These are phyloP conservation scores for Agrotis segetum DNA, from an alignment of 2,888 invertebrate genomes.

Conservation along the genomic window DNA sequence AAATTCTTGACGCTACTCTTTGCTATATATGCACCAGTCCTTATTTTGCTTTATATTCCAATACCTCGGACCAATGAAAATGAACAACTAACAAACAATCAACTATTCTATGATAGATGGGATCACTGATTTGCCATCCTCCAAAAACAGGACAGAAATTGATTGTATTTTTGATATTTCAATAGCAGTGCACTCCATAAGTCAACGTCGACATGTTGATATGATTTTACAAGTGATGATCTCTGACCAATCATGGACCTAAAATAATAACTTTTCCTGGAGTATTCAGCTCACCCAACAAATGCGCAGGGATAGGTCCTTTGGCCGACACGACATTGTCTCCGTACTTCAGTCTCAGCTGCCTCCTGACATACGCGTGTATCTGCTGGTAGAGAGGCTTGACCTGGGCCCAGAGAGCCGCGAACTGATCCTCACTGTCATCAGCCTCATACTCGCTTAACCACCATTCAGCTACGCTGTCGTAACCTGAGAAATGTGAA, in stretches of 20 bases:
- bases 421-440: constrained; percentile 93
- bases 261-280: too few species aligned
- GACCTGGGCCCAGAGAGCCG: constrained; percentile 93
- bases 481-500: constrained; percentile 89
- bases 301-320: constrained; percentile 95
- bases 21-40: too few species aligned
- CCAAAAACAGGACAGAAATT: too few species aligned
- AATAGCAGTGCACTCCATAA: too few species aligned
- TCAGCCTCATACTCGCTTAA: constrained; percentile 93
- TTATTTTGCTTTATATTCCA: not conserved
- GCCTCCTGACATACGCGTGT: constrained; percentile 95
- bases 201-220: too few species aligned
- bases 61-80: not conserved
- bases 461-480: constrained; percentile 93
- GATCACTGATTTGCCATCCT: not conserved
- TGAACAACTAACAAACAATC: too few species aligned
- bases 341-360: constrained; percentile 93
- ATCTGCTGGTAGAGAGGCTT: constrained; percentile 95
- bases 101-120: not conserved
- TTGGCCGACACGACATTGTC: constrained; percentile 91
- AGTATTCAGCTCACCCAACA: constrained; percentile 89
- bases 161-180: too few species aligned
- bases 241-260: too few species aligned
- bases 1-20: too few species aligned
- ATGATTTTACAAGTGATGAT: too few species aligned